Evolutionary conservation across 2,797 vertebrate genomes (phyloP).

Genomic region (Eutrigla gurnardus): DNA sequence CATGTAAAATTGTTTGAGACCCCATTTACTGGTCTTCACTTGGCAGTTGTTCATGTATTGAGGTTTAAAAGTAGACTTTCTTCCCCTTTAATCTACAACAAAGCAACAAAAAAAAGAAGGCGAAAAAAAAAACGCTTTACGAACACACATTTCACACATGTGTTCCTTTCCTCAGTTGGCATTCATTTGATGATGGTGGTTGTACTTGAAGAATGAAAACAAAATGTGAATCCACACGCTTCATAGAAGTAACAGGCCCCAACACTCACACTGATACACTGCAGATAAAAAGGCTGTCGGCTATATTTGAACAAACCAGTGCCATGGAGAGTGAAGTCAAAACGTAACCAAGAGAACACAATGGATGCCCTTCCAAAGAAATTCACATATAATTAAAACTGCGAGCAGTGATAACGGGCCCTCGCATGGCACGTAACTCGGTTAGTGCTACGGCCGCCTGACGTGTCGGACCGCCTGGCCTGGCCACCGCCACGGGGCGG

Average conservation of each 20-base stretch:
- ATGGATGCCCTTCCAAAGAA: not conserved
- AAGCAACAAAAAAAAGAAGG: too few species aligned
- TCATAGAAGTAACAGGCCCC: slow-evolving; percentile 6
- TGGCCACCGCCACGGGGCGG: too few species aligned
- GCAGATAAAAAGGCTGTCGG: not conserved
- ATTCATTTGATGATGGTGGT: slow-evolving; percentile 24
- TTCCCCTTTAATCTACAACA: slow-evolving; percentile 54
- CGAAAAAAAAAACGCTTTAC: slow-evolving; percentile 9
- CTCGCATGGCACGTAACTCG: too few species aligned
- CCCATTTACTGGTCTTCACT: slow-evolving; percentile 56
- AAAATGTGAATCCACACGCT: not conserved
- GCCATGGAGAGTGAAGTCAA: not conserved
- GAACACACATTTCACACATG: slow-evolving; percentile 54
- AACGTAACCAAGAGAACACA: not conserved
- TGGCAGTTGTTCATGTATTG: slow-evolving; percentile 39
- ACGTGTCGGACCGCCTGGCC: too few species aligned
- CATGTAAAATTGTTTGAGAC: slow-evolving; percentile 20
- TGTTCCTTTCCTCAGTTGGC: slow-evolving; percentile 34
- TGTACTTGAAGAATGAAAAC: slow-evolving; percentile 37
- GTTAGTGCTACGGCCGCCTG: too few species aligned
- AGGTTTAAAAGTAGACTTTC: slow-evolving; percentile 46
- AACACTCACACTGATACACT: not conserved
- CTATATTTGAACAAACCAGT: not conserved
- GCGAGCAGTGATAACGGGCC: too few species aligned
- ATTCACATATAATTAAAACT: not conserved